phyloP scores from a whole-genome alignment of 2,888 invertebrate genomes.

The Patella caerulea region DNA sequence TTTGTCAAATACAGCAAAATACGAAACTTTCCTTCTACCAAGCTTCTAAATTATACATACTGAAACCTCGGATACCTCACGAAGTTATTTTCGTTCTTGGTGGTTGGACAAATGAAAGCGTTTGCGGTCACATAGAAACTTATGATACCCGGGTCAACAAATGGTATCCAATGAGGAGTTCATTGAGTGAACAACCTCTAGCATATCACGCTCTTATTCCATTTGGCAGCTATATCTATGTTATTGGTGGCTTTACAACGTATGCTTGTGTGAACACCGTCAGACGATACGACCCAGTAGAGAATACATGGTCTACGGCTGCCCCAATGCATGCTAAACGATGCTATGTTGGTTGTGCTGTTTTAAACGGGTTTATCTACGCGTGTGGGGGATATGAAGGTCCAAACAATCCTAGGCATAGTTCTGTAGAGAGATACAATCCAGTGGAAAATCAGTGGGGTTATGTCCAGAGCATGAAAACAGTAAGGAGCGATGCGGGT shows the following conservation, averaged over 20 bases:
- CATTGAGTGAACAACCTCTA: slow-evolving; percentile 67
- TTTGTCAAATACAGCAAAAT: slow-evolving; percentile 13
- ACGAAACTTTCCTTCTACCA: neutral
- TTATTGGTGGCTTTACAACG: slow-evolving; percentile 74
- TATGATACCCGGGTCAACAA: slow-evolving; percentile 76
- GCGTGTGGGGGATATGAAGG: slow-evolving; percentile 73
- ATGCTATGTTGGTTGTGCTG: slow-evolving; percentile 78
- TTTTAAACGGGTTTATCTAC: slow-evolving; percentile 66
- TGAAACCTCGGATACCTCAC: slow-evolving; percentile 82
- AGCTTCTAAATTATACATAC: slow-evolving; percentile 20
- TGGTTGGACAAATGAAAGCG: slow-evolving; percentile 83
- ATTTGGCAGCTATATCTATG: slow-evolving; percentile 68
- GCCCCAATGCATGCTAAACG: slow-evolving; percentile 73
- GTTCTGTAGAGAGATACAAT: slow-evolving; percentile 89
- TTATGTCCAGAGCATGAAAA: slow-evolving; percentile 85
- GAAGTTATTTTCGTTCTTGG: slow-evolving; percentile 90
- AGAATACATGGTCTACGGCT: slow-evolving; percentile 65
- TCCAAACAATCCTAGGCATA: slow-evolving; percentile 81
- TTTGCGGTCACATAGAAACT: slow-evolving; percentile 72
- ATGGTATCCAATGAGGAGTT: slow-evolving; percentile 77
- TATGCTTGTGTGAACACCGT: slow-evolving; percentile 66
- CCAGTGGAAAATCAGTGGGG: slow-evolving; percentile 85
- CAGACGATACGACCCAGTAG: slow-evolving; percentile 66
- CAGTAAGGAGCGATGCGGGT: slow-evolving; percentile 83
- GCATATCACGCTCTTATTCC: slow-evolving; percentile 83